Conservation (phyloP, 1,140 invertebrate species). For the Bombus impatiens region DNA sequence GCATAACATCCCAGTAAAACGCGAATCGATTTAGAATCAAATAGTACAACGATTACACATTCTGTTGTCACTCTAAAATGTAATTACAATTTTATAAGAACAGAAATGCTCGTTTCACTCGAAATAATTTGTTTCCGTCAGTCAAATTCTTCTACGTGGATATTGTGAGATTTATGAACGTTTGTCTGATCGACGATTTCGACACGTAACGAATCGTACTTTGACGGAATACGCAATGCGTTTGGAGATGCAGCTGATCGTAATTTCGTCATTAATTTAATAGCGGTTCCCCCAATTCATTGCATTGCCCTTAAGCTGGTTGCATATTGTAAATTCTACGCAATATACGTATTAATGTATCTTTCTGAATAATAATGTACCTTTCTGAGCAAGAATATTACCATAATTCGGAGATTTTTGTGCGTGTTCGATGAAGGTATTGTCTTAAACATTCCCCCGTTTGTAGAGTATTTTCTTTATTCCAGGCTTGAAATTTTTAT, state of each 20-base stretch:
- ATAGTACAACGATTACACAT: background rate
- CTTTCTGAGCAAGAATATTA: background rate
- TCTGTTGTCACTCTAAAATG: background rate
- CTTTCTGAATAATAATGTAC: background rate
- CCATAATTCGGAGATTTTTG: background rate
- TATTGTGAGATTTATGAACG: background rate
- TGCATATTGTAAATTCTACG: constrained; percentile 11
- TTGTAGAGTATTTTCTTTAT: too few relatives aligned
- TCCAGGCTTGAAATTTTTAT: too few relatives aligned
- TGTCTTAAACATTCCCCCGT: too few relatives aligned
- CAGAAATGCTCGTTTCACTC: too few relatives aligned
- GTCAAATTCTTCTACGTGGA: background rate
- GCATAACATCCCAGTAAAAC: background rate
- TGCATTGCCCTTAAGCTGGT: background rate
- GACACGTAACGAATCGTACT: background rate
- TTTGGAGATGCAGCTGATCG: background rate
- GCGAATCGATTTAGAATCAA: background rate
- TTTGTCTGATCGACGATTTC: background rate
- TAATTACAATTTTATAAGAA: background rate
- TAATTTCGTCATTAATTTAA: constrained; percentile 41
- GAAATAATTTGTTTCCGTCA: background rate
- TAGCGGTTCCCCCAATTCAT: background rate
- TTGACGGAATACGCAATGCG: constrained; percentile 30
- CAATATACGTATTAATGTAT: background rate
- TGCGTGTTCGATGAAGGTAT: too few relatives aligned